Evolutionary conservation across 2,113 vertebrate genomes (phyloP).

Genomic region (Turnix velox): DNA sequence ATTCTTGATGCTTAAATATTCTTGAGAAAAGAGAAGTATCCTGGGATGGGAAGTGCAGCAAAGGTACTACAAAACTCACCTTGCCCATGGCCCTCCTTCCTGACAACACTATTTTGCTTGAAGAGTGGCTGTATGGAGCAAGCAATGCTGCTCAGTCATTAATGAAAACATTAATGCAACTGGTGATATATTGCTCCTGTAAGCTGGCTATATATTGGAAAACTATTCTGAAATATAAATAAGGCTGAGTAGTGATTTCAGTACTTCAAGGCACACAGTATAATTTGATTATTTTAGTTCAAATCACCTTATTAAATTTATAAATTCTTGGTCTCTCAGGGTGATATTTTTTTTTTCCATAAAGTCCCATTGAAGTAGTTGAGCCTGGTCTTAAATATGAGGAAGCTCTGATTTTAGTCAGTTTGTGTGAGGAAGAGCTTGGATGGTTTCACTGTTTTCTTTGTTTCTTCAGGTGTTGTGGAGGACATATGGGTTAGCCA

Average conservation of each 20-base stretch:
- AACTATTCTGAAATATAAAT: not conserved
- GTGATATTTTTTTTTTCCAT: not conserved
- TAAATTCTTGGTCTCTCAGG: not conserved
- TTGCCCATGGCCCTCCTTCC: not conserved
- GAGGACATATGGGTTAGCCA: not conserved
- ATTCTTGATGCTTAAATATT: not conserved
- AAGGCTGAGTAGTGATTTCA: not conserved
- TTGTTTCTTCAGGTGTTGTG: not conserved
- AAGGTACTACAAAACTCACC: not conserved
- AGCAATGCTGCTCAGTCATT: not conserved
- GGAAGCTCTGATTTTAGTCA: not conserved
- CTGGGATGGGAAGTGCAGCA: not conserved
- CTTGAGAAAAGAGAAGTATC: not conserved
- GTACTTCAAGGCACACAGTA: not conserved
- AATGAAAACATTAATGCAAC: not conserved
- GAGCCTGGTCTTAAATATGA: not conserved
- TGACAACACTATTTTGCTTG: not conserved
- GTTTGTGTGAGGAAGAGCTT: not conserved
- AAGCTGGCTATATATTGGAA: fast-evolving
- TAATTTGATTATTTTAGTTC: not conserved
- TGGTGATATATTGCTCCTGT: not conserved
- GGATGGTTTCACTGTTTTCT: not conserved
- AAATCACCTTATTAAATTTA: not conserved
- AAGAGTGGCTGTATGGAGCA: not conserved
- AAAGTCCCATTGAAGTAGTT: not conserved